These are phyloP conservation scores for Choristoneura rosaceana DNA, from an alignment of 2,888 invertebrate genomes.

Conservation along the genomic window DNA sequence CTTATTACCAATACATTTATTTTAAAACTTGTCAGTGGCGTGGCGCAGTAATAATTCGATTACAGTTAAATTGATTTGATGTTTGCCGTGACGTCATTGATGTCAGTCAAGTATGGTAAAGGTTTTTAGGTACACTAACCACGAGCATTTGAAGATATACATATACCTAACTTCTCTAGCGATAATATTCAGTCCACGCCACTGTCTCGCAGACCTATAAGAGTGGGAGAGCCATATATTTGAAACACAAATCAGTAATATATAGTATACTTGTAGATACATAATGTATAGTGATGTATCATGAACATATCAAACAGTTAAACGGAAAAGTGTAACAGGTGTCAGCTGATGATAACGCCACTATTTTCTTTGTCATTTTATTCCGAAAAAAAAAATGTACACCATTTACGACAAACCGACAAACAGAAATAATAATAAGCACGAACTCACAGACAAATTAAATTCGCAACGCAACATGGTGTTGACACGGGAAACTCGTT, in stretches of 20 bases:
- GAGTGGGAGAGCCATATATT: not conserved
- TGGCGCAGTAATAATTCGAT: too few relatives aligned
- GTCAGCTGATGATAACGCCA: conserved; percentile 44
- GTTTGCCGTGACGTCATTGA: too few relatives aligned
- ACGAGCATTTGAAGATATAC: too few relatives aligned
- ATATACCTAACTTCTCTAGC: too few relatives aligned
- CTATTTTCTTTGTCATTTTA: conserved; percentile 6
- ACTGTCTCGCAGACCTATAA: not conserved
- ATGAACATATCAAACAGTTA: not conserved
- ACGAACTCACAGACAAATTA: conserved; percentile 15
- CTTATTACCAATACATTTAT: too few relatives aligned
- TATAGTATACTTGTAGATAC: not conserved
- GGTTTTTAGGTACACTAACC: too few relatives aligned
- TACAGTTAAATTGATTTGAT: too few relatives aligned
- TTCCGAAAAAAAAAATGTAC: not conserved
- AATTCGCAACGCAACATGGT: conserved; percentile 48
- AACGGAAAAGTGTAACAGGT: conserved; percentile 59
- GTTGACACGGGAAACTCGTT: conserved; percentile 50
- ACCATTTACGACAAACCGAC: not conserved
- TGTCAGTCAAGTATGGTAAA: too few relatives aligned
- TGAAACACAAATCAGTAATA: not conserved
- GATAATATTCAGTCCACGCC: too few relatives aligned
- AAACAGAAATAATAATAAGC: not conserved
- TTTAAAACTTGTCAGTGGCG: too few relatives aligned
- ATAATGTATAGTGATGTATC: not conserved